phyloP scores from a whole-genome alignment of 2,797 vertebrate species.

The Scyliorhinus canicula region DNA sequence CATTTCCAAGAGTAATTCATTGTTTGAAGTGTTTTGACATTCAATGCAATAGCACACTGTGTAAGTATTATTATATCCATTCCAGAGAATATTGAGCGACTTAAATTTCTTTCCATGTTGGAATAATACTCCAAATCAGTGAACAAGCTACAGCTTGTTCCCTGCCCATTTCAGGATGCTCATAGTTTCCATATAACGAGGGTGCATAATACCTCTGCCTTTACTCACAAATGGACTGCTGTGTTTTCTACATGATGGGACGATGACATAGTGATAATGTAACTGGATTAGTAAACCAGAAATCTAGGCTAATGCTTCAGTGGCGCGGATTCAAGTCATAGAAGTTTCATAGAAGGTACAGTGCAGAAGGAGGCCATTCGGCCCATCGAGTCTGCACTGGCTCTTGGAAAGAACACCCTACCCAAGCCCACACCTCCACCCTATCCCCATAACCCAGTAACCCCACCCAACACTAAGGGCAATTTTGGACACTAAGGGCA shows the following conservation, averaged over 20 bases:
- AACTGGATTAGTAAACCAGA: too few relatives aligned
- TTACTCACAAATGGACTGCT: not conserved
- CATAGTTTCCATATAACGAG: not conserved
- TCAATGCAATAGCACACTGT: not conserved
- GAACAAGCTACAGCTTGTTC: not conserved
- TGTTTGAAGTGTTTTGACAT: not conserved
- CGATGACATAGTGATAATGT: too few relatives aligned
- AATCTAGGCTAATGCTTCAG: too few relatives aligned
- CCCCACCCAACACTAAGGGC: too few relatives aligned
- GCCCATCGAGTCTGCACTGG: too few relatives aligned
- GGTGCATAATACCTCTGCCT: not conserved
- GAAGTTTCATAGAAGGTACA: too few relatives aligned
- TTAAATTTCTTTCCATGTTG: conserved; percentile 17
- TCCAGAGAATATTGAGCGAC: not conserved
- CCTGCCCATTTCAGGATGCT: not conserved
- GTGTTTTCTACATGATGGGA: not conserved
- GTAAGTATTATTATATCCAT: not conserved
- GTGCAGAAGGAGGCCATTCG: too few relatives aligned
- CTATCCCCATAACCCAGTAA: too few relatives aligned
- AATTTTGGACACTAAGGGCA: too few relatives aligned
- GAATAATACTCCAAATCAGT: conserved; percentile 4
- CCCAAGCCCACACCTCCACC: too few relatives aligned
- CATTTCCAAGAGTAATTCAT: not conserved
- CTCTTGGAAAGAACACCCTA: too few relatives aligned
- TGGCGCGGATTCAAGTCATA: too few relatives aligned